Evolutionary conservation across 2,888 invertebrate species (phyloP), one percentile per base, ranked within the genome.

Genomic region (Eupithecia dodoneata): DNA sequence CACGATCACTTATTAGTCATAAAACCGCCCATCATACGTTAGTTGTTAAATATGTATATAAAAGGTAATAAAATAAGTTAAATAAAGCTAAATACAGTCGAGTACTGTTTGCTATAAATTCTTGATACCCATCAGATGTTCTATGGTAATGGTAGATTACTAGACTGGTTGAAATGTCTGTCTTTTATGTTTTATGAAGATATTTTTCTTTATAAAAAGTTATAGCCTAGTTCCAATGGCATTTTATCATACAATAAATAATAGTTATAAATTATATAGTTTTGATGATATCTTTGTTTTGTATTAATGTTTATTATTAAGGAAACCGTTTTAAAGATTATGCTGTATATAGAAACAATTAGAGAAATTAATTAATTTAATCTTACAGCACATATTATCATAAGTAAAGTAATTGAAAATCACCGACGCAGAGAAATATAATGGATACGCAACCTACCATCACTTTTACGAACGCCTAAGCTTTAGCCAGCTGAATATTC

Each of bases 81-180:
- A 55, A 30, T 18, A 30, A 63, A 63, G 9, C 10, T 30, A 63
- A 9, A 63, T 3, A 63, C n/a, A 30, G 30, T 63, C 0, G 63
- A 63, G 59, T 59, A 55, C 52, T 59, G 30, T 63, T 63, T 63
- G 63, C 63, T 63, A 63, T 63, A 30, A 59, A 59, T 30, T 59
- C 18, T 18, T 63, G 63, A 63, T 63, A 18, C 10, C 18, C n/a
- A 18, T 59, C 59, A 18, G 59, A 18, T 59, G 59, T 59, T 59
- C 59, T 18, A 18, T 59, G 59, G 63, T 63, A 30, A 63, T 63
- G 0, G 4, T 4, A 18, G 30, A 63, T 18, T 30, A 12, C 18
- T 30, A 63, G 63, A 63, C 30, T 12, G 30, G 30, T 10, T 63
- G 30, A 63, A 63, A 63, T 63, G 63, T 30, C 55, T 55, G 55